These are phyloP conservation scores for Albula glossodonta DNA, from an alignment of 2,113 vertebrate species.

Conservation along the genomic window DNA sequence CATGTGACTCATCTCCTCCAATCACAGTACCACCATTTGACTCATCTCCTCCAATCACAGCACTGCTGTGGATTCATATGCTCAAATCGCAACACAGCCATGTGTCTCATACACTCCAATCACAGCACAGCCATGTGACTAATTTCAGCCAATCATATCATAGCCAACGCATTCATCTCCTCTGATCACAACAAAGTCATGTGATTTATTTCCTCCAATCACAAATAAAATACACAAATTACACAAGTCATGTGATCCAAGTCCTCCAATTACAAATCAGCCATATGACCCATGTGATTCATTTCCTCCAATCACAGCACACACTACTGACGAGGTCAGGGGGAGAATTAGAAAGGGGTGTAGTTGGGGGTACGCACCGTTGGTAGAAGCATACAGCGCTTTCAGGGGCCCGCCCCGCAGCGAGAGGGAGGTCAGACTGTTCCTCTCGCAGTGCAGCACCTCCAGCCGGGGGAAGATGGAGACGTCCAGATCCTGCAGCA, in stretches of 20 bases:
- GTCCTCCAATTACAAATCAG: not conserved
- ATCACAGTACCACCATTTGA: not conserved
- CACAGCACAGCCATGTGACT: not conserved
- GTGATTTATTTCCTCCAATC: not conserved
- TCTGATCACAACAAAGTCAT: not conserved
- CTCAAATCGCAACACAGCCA: no score
- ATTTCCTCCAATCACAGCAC: not conserved
- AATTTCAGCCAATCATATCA: not conserved
- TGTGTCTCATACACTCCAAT: not conserved
- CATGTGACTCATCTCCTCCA: not conserved
- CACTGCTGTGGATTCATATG: no score
- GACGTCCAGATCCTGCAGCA: conserved; percentile 82
- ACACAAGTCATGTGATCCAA: not conserved
- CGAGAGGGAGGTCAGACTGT: conserved; percentile 79
- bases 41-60: no score
- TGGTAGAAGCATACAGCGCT: conserved; percentile 83
- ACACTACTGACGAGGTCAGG: no score
- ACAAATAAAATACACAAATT: not conserved
- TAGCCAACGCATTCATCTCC: not conserved
- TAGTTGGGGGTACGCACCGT: conserved; percentile 75
- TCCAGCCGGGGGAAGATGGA: conserved; percentile 87
- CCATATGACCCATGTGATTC: not conserved
- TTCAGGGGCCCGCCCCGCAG: conserved; percentile 86
- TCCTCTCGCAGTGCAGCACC: conserved; percentile 94
- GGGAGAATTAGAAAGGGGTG: no score